These are phyloP conservation scores for Ennomos erosarius DNA, from an alignment of 2,888 invertebrate genomes.

Conservation along the genomic window DNA sequence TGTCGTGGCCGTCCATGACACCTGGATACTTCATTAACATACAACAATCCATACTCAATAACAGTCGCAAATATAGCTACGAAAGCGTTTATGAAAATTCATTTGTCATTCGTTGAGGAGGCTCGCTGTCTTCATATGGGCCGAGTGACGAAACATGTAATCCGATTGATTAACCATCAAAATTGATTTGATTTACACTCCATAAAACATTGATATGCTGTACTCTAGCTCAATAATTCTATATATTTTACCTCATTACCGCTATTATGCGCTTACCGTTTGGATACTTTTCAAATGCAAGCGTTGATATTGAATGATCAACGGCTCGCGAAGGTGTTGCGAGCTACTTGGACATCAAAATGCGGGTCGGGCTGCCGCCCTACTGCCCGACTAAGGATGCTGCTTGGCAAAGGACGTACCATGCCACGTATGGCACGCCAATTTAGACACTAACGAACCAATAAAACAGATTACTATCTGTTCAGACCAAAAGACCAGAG, in stretches of 20 bases:
- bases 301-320: conserved; percentile 31
- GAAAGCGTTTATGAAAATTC: conserved; percentile 44
- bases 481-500: no score
- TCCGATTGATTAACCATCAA: conserved; percentile 19
- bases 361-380: conserved; percentile 57
- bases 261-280: conserved; percentile 10
- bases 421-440: conserved; percentile 19
- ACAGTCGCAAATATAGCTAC: conserved; percentile 51
- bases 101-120: conserved; percentile 22
- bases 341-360: conserved; percentile 61
- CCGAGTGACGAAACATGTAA: conserved; percentile 28
- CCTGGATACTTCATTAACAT: conserved; percentile 55
- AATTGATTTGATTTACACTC: conserved; percentile 12
- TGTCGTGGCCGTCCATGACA: conserved; percentile 50
- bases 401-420: conserved; percentile 40
- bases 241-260: conserved; percentile 14
- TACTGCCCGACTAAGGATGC: conserved; percentile 59
- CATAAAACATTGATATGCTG: conserved; percentile 11
- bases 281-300: conserved; percentile 20
- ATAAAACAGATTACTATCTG: no score
- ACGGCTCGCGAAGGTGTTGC: conserved; percentile 35
- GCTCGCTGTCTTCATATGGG: conserved; percentile 10
- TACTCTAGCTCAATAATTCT: conserved; percentile 9
- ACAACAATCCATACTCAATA: conserved; percentile 49
- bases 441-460: no score